Evolutionary conservation across 1,140 invertebrate genomes (phyloP), one percentile per base, ranked within the genome.

Genomic region (Trachymyrmex septentrionalis): DNA sequence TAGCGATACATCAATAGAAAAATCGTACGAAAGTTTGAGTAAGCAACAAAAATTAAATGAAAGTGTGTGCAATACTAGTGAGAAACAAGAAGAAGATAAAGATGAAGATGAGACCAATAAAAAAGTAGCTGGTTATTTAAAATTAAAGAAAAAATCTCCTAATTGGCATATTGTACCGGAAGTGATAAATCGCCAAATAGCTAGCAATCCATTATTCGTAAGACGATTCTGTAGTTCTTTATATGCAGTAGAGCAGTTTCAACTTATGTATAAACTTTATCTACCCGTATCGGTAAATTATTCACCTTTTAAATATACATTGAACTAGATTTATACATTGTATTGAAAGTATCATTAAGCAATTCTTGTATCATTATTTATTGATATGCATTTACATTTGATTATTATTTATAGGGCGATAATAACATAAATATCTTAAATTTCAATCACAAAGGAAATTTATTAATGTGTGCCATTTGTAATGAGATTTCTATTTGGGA

Each of bases 381-480:
- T 2, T 44, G 38, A 9, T 75, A 64, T 66, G 16, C 72, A 63
- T 75, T 44, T 10, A 77, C 5, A 9, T 59, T 66, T 0, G 2
- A 21, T 80, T 78, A 21, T 66, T 69, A 67, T 75, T 92, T 91
- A 34, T 24, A 95, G 91, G 98, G n/a, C n/a, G n/a, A 98, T 61
- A 10, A 44, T 99, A 12, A 99, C n/a, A n/a, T 99, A 30, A 30
- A 5, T 96, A 97, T 97, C 64, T 96, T 99, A 57, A 97, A 98
- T 95, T 99, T 99, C 94, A 99, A 99, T 95, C 96, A 96, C 69
- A 95, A 96, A 93, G 98, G 98, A 55, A 96, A 97, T 64, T 95
- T 97, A 64, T 94, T 99, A 71, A 98, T 97, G 0, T 98, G 98
- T 93, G 98, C 98, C 5, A 99, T 98, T 0, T 98, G 99, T 96